phyloP scores from a whole-genome alignment of 2,888 invertebrate genomes.

The Polymixis lichenea region DNA sequence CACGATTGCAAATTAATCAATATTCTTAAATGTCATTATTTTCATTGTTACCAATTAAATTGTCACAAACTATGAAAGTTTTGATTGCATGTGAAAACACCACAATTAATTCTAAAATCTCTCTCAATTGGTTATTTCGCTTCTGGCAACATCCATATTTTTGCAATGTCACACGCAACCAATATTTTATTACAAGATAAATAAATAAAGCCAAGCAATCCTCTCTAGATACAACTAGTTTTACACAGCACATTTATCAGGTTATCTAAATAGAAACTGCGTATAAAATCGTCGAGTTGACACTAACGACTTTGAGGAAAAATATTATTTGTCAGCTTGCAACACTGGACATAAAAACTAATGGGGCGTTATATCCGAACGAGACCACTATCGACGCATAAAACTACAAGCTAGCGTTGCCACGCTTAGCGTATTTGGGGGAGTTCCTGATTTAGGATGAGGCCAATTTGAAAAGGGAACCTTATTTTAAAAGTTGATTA shows the following conservation, averaged over 20 bases:
- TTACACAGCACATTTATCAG: constrained; percentile 53
- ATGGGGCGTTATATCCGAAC: constrained; percentile 78
- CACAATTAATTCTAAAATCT: constrained; percentile 33
- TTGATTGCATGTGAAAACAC: constrained; percentile 40
- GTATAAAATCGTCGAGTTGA: constrained; percentile 66
- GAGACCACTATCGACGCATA: constrained; percentile 76
- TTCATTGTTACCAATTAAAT: neutral
- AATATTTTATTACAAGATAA: constrained; percentile 44
- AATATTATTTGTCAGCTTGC: constrained; percentile 73
- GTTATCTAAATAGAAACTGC: constrained; percentile 68
- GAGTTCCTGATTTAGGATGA: neutral
- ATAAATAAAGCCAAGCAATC: constrained; percentile 43
- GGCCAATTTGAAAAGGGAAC: neutral
- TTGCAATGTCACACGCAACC: constrained; percentile 49
- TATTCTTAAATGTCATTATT: neutral
- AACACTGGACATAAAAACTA: constrained; percentile 80
- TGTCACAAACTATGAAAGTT: constrained; percentile 3
- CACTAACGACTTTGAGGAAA: constrained; percentile 67
- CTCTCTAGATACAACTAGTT: constrained; percentile 32
- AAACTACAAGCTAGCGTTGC: constrained; percentile 66
- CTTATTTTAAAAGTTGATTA: neutral
- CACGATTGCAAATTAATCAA: neutral
- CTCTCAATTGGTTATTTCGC: constrained; percentile 29
- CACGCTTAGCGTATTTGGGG: constrained; percentile 1
- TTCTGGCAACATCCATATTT: constrained; percentile 52